Percentiles rank a stretch among this genome's conserved stretches.
These are phyloP conservation scores for Drosophila ambigua DNA, from an alignment of 1,140 invertebrate species.

Conservation along the genomic window DNA sequence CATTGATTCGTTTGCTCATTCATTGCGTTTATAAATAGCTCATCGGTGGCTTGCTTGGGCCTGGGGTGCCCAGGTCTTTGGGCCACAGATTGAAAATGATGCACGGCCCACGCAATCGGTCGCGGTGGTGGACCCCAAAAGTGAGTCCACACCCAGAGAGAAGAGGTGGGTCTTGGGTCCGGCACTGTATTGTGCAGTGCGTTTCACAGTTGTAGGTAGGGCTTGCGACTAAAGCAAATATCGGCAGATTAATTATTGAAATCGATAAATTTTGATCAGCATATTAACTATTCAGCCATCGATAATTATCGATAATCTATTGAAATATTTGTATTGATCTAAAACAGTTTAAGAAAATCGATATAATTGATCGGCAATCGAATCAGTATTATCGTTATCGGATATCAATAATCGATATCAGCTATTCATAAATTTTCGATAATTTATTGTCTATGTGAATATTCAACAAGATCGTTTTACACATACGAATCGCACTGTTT, in stretches of 20 bases:
- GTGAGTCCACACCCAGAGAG: slow-evolving; percentile 37
- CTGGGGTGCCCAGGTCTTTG: background rate
- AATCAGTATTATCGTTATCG: no score
- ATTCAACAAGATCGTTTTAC: no score
- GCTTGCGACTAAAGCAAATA: background rate
- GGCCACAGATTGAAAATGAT: slow-evolving; percentile 67
- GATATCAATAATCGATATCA: no score
- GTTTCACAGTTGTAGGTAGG: slow-evolving; percentile 2
- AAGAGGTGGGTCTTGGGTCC: background rate
- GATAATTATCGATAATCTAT: background rate
- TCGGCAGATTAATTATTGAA: no score
- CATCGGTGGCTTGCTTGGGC: slow-evolving; percentile 9
- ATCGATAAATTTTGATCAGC: background rate
- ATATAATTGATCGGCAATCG: no score
- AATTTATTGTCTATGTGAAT: no score
- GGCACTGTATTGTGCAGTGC: slow-evolving; percentile 16
- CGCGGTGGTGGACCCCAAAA: slow-evolving; percentile 29
- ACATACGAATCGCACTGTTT: slow-evolving; percentile 8
- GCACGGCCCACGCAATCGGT: slow-evolving; percentile 59
- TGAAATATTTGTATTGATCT: no score
- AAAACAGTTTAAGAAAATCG: no score
- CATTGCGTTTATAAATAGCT: slow-evolving; percentile 74
- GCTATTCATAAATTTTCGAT: no score
- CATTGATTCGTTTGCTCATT: slow-evolving; percentile 53
- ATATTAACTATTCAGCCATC: no score